Evolutionary conservation across 2,888 invertebrate species (phyloP).

Genomic region (Drosophila longiperda): DNA sequence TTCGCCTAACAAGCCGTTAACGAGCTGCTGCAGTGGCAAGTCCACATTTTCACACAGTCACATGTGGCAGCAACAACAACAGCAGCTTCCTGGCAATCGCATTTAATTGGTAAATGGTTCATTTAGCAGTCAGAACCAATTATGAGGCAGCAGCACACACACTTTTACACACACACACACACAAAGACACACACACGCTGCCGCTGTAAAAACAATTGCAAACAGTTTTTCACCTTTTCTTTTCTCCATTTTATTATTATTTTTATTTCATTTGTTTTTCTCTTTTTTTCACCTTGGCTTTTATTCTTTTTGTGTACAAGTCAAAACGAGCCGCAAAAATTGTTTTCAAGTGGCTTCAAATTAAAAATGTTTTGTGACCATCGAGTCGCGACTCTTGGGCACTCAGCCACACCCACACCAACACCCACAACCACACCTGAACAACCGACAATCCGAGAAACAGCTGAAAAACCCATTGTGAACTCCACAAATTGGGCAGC

Average conservation of each 20-base stretch:
- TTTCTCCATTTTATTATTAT: not conserved
- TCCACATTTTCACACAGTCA: slow-evolving; percentile 16
- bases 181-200: slow-evolving; percentile 24
- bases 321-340: slow-evolving; percentile 54
- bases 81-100: slow-evolving; percentile 69
- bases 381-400: slow-evolving; percentile 5
- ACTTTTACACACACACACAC: slow-evolving; percentile 28
- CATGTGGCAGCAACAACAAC: slow-evolving; percentile 40
- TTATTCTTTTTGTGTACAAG: slow-evolving; percentile 19
- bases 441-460: not conserved
- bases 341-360: slow-evolving; percentile 48
- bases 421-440: slow-evolving; percentile 35
- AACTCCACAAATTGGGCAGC: not conserved
- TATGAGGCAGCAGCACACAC: slow-evolving; percentile 44
- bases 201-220: slow-evolving; percentile 73
- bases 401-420: slow-evolving; percentile 39
- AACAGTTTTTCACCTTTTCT: slow-evolving; percentile 61
- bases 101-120: slow-evolving; percentile 83
- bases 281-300: slow-evolving; percentile 19
- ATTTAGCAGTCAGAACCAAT: slow-evolving; percentile 81
- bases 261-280: slow-evolving; percentile 4
- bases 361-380: slow-evolving; percentile 35
- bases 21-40: slow-evolving; percentile 55
- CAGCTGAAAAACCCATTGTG: not conserved
- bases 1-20: slow-evolving; percentile 72